Evolutionary conservation across 2,113 vertebrate genomes (phyloP).

Genomic region (Osmerus mordax): DNA sequence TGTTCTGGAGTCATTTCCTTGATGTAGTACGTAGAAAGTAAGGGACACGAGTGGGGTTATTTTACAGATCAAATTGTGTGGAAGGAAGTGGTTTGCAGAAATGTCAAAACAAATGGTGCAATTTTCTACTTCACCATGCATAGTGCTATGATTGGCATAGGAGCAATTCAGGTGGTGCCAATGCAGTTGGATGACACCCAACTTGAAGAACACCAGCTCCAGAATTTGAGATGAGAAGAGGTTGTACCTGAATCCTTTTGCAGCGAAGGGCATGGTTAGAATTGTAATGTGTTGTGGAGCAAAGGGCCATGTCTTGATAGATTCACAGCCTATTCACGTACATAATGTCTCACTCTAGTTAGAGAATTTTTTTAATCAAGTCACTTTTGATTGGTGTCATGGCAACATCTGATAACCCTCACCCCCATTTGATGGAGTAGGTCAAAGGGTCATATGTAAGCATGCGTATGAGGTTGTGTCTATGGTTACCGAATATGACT

Average conservation of each 20-base stretch:
- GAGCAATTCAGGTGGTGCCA: background rate
- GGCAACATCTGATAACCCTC: slow-evolving; percentile 1
- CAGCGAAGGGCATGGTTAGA: background rate
- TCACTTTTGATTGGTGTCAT: background rate
- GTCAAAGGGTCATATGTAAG: slow-evolving; percentile 1
- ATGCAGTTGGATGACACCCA: background rate
- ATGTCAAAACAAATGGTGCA: background rate
- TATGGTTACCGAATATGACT: slow-evolving; percentile 14
- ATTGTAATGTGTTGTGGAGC: background rate
- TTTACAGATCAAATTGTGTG: background rate
- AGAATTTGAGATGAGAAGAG: background rate
- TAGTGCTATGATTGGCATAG: background rate
- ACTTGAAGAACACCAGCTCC: background rate
- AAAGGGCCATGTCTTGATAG: background rate
- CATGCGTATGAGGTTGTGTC: background rate
- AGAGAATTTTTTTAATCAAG: no score
- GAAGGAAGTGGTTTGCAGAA: background rate
- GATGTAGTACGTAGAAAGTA: background rate
- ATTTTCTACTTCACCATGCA: background rate
- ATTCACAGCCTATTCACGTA: background rate
- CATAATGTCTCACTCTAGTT: background rate
- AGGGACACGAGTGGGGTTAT: background rate
- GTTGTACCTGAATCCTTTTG: background rate
- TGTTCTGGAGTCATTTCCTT: no score
- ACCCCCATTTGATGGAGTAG: background rate